phyloP scores from a whole-genome alignment of 2,888 invertebrate species.

The Melieria crassipennis region DNA sequence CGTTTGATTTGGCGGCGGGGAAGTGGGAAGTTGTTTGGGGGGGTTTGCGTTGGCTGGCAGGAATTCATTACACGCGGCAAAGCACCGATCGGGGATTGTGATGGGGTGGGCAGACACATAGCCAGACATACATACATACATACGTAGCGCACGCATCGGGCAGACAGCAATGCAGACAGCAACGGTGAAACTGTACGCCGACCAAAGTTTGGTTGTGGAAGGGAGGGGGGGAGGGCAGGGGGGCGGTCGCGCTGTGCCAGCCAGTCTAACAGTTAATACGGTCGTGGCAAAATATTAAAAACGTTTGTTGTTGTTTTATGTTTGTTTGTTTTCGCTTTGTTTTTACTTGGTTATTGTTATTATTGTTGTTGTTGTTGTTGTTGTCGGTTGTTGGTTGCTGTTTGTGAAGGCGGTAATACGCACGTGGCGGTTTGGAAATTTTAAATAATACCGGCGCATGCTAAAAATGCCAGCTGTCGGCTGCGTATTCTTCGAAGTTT shows the following conservation, averaged over 20 bases:
- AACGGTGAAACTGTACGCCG: background rate
- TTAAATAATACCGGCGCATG: too few species aligned
- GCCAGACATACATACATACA: background rate
- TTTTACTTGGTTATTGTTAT: conserved; percentile 4
- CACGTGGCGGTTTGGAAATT: too few species aligned
- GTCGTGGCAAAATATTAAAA: background rate
- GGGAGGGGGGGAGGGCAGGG: too few species aligned
- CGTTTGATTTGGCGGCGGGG: background rate
- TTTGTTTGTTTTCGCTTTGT: background rate
- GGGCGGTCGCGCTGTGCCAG: background rate
- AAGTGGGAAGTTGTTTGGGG: background rate
- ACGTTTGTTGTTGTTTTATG: background rate
- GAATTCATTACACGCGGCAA: conserved; percentile 10
- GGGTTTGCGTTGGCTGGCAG: background rate
- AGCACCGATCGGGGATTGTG: background rate
- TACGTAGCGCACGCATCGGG: background rate
- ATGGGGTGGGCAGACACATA: background rate
- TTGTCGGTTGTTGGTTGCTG: background rate
- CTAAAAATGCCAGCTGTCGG: conserved; percentile 15
- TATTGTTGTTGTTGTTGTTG: background rate
- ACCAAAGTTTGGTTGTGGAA: background rate
- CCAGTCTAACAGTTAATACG: background rate
- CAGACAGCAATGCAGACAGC: background rate
- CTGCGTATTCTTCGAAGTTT: conserved; percentile 39
- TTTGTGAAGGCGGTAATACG: too few species aligned